Base-by-base conservation (phyloP, 2,113 vertebrate genomes). In the Saccopteryx leptura region DNA sequence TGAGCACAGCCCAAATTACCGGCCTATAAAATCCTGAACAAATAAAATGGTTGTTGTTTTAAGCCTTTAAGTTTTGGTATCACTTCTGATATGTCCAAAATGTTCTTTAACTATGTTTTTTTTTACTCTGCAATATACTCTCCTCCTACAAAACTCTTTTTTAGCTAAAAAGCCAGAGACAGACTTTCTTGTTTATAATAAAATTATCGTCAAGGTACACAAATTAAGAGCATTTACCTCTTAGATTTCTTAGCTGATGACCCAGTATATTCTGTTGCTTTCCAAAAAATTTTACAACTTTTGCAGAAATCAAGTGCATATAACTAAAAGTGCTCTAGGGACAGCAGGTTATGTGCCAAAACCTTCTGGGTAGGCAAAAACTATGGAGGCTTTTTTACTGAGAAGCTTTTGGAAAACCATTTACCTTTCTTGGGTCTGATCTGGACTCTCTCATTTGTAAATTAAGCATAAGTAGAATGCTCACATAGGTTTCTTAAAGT, bases 291-390 rank as follows among this genome's bases (percentile, higher is more conserved):
- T 50, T 52, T 52, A 88, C 71, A 28, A 68, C 28, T 91, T 88
- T 61, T 86, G 14, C 18, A 94, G 72, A 88, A 94, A 69, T 48
- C 23, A 92, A 91, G 88, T 94, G 17, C n/a, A 63, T 72, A 85
- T 50, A 90, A 88, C 46, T 63, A 14, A 78, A 72, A 71, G 50
- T 66, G 23, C 78, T 96, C 46, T 78, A 12, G 54, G 15, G 18
- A 82, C 46, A 63, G 39, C 39, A 3, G 39, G 39, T 39, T 39
- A 39, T 39, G 39, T 39, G 39, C 39, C 39, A 39, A 39, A 39
- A 3, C 39, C 39, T 39, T 39, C 15, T 28, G 13, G 76, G 11
- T 12, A 46, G 39, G 24, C 33, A 65, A 39, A 87, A 82, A 26
- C 39, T 39, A 39, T 39, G 39, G 39, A 39, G 39, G 39, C 39